phyloP scores from a whole-genome alignment of 2,113 vertebrate species.

The Corydoras maculifer region DNA sequence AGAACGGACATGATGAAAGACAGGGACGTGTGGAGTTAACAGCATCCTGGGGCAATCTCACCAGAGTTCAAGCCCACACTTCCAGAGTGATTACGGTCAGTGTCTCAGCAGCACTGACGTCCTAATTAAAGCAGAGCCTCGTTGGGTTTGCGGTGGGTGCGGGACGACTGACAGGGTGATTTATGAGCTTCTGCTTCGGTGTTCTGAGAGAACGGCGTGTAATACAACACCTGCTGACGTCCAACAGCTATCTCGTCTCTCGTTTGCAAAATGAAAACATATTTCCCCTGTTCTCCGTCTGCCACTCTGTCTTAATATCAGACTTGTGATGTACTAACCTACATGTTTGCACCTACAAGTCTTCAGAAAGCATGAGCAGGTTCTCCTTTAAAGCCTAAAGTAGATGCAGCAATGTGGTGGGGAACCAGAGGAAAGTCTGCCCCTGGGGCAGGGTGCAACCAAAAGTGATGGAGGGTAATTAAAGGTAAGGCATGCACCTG shows the following conservation, averaged over 20 bases:
- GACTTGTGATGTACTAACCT: no score
- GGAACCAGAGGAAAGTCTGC: no score
- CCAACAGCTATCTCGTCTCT: background rate
- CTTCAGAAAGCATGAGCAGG: no score
- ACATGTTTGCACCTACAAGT: no score
- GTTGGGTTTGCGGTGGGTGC: slow-evolving; percentile 31
- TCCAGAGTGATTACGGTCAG: slow-evolving; percentile 37
- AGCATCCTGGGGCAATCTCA: background rate
- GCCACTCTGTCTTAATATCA: background rate
- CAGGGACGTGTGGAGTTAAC: no score
- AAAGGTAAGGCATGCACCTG: no score
- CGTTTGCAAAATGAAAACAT: slow-evolving; percentile 11
- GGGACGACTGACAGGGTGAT: slow-evolving; percentile 42
- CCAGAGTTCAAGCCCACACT: slow-evolving; percentile 7
- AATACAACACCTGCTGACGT: slow-evolving; percentile 32
- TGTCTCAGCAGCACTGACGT: slow-evolving; percentile 40
- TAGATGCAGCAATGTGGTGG: no score
- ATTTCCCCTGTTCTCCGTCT: slow-evolving; percentile 2
- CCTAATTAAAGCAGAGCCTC: slow-evolving; percentile 43
- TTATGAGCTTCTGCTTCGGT: slow-evolving; percentile 40
- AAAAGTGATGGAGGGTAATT: no score
- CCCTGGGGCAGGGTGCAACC: no score
- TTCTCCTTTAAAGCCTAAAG: no score
- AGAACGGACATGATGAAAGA: no score
- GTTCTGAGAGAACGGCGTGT: slow-evolving; percentile 18